Evolutionary conservation across 2,797 vertebrate species (phyloP).

Genomic region (Mormyrus hasselquistii): DNA sequence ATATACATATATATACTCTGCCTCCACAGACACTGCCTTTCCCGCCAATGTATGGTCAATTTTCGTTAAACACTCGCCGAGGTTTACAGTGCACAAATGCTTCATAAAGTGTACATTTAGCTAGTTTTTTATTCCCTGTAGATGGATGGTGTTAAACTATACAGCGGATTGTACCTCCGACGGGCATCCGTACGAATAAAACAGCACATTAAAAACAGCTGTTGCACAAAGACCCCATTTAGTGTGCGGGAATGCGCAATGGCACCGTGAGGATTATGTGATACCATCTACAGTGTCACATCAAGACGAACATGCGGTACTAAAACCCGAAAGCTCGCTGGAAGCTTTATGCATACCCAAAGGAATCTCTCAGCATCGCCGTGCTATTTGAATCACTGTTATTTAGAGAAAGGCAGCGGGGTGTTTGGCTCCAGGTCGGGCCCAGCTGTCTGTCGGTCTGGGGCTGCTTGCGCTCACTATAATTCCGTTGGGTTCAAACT

Average conservation of each 20-base stretch:
- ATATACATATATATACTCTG: background rate
- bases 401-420: background rate
- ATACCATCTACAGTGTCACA: background rate
- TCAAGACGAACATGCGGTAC: background rate
- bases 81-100: background rate
- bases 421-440: background rate
- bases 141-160: background rate
- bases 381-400: background rate
- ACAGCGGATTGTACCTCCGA: background rate
- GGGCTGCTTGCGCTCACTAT: background rate
- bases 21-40: background rate
- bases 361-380: background rate
- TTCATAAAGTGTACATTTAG: background rate
- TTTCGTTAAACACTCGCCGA: background rate
- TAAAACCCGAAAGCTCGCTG: background rate
- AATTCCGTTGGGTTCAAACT: background rate
- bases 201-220: constrained; percentile 1
- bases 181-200: background rate
- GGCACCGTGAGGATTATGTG: background rate
- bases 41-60: background rate
- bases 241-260: background rate
- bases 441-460: background rate
- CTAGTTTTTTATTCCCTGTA: background rate
- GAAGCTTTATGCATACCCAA: background rate
- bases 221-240: constrained; percentile 1